Conservation (phyloP, 2,113 vertebrate species). For the Pollimyrus isidori region DNA sequence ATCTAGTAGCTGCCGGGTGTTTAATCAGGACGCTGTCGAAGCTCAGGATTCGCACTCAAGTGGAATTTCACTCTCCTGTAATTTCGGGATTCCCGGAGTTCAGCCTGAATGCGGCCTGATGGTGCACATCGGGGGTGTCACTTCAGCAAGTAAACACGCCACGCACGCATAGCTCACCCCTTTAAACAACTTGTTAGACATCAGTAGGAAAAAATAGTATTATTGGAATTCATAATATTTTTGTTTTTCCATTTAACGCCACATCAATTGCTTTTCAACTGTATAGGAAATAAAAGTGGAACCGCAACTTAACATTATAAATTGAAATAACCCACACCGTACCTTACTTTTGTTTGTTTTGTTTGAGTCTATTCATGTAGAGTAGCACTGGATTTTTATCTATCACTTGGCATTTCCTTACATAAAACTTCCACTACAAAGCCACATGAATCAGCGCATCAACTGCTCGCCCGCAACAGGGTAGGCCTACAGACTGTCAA, state of each 20-base stretch:
- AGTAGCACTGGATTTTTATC: neutral
- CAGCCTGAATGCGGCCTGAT: neutral
- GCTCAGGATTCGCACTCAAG: neutral
- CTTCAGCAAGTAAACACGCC: neutral
- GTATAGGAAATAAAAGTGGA: neutral
- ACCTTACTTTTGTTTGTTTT: neutral
- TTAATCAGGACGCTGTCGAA: constrained; percentile 22
- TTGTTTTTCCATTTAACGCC: neutral
- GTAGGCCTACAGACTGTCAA: neutral
- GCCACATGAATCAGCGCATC: neutral
- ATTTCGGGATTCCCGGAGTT: neutral
- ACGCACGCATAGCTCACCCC: neutral
- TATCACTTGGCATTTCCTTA: neutral
- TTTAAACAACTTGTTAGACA: neutral
- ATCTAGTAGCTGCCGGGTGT: constrained; percentile 27
- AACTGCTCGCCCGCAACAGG: neutral
- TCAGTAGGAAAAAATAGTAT: neutral
- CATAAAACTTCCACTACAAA: neutral
- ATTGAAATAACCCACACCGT: neutral
- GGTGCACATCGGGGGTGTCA: neutral
- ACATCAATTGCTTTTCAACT: neutral
- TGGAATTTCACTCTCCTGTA: neutral
- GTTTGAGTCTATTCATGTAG: neutral
- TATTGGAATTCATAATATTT: neutral
- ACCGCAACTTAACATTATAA: neutral